Percentiles rank a stretch among this genome's conserved stretches.
Evolutionary conservation across 2,113 vertebrate species (phyloP).

Genomic region (Dipodomys merriami): DNA sequence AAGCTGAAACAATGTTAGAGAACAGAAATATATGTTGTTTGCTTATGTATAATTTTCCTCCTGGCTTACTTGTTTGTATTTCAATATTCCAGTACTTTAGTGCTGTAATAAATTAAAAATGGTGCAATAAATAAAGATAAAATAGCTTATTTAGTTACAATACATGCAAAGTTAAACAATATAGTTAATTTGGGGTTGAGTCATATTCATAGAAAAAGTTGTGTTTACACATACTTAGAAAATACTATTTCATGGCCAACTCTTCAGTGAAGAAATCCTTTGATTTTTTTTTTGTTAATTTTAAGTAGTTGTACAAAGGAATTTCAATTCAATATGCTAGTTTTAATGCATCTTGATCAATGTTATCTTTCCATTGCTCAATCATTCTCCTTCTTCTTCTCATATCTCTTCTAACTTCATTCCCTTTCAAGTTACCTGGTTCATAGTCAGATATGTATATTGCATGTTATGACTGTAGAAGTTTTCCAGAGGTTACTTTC

Average conservation of each 20-base stretch:
- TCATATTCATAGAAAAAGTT: background rate
- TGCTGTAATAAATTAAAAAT: background rate
- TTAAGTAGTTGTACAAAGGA: too few relatives aligned
- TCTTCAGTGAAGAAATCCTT: constrained; percentile 57
- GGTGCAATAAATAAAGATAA: background rate
- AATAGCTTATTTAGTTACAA: background rate
- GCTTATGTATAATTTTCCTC: background rate
- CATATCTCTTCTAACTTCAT: too few relatives aligned
- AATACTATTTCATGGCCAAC: background rate
- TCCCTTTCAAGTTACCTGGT: background rate
- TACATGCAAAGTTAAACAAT: background rate
- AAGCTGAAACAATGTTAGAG: constrained; percentile 12
- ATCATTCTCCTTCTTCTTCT: too few relatives aligned
- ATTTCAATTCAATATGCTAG: too few relatives aligned
- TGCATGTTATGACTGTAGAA: too few relatives aligned
- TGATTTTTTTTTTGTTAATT: background rate
- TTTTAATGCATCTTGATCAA: too few relatives aligned
- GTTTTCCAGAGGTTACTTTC: too few relatives aligned
- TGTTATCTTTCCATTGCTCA: too few relatives aligned
- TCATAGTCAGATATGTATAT: constrained; percentile 18
- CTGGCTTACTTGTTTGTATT: constrained; percentile 1
- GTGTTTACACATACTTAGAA: background rate
- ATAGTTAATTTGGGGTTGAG: background rate
- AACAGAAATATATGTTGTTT: background rate
- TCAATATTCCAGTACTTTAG: background rate